These are phyloP conservation scores for Xyrauchen texanus DNA, from an alignment of 2,113 vertebrate genomes.

Conservation along the genomic window DNA sequence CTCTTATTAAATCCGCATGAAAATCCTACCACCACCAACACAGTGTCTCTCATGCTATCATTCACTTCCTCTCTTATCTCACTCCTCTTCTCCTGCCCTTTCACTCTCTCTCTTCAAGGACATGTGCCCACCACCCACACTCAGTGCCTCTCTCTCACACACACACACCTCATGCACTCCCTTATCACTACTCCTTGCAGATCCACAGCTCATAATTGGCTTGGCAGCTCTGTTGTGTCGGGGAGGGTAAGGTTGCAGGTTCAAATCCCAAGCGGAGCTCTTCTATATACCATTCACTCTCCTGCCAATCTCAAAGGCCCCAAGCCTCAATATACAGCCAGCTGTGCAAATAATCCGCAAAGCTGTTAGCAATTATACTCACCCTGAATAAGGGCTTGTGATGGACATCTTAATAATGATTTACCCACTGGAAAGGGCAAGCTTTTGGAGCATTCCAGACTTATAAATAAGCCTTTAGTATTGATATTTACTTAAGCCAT, in stretches of 20 bases:
- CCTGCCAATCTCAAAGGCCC: conserved; percentile 52
- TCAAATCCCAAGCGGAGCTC: conserved; percentile 54
- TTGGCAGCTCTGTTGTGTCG: conserved; percentile 55
- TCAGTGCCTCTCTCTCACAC: not conserved
- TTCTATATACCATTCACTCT: conserved; percentile 39
- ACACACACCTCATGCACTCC: not conserved
- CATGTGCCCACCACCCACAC: not conserved
- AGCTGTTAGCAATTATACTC: conserved; percentile 57
- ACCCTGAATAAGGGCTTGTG: conserved; percentile 46
- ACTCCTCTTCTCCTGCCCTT: conserved; percentile 16
- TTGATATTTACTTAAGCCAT: conserved; percentile 60
- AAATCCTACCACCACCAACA: not conserved
- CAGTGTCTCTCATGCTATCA: conserved; percentile 1
- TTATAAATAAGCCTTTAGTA: conserved; percentile 57
- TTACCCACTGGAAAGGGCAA: conserved; percentile 57
- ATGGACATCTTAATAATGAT: conserved; percentile 62
- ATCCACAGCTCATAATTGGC: conserved; percentile 61
- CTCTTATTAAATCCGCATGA: not conserved
- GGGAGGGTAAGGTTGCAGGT: conserved; percentile 58
- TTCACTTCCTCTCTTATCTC: conserved; percentile 11
- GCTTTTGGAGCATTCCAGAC: conserved; percentile 47
- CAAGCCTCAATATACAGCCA: conserved; percentile 55
- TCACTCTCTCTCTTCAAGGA: conserved; percentile 15
- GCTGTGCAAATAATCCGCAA: conserved; percentile 58
- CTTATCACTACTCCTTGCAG: conserved; percentile 16